Percentiles rank a stretch among this genome's conserved stretches.
Evolutionary conservation across 2,797 vertebrate genomes (phyloP).

Genomic region (Luscinia megarhynchos): DNA sequence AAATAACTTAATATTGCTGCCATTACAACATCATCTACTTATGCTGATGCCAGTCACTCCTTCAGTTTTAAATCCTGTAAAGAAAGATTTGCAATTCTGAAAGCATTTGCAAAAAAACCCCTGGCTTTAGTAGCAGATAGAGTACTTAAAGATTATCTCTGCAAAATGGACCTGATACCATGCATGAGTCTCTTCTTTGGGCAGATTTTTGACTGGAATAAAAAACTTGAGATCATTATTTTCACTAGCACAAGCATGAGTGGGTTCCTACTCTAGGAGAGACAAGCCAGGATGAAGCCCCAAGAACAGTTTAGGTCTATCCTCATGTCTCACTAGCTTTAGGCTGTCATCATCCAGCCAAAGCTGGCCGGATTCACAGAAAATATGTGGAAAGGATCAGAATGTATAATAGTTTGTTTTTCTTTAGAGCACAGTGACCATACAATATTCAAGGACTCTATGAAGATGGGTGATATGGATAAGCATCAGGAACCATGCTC

Average conservation of each 20-base stretch:
- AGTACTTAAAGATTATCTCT: not conserved
- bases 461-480: accelerated
- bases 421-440: not conserved
- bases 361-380: accelerated
- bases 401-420: not conserved
- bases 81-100: not conserved
- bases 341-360: not conserved
- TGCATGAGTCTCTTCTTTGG: not conserved
- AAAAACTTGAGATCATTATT: not conserved
- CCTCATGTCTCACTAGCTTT: not conserved
- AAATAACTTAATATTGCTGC: not conserved
- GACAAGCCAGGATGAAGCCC: not conserved
- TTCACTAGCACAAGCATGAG: not conserved
- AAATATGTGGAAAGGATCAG: not conserved
- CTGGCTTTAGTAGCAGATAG: not conserved
- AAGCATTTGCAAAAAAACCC: not conserved
- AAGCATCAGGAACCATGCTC: not conserved
- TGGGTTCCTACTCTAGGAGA: not conserved
- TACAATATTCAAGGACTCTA: not conserved
- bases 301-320: not conserved
- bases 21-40: accelerated
- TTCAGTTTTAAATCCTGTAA: not conserved
- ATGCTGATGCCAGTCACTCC: not conserved
- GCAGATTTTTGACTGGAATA: not conserved
- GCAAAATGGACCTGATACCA: not conserved